These are phyloP conservation scores for Latrodectus hesperus DNA, from an alignment of 2,888 invertebrate species.

Conservation along the genomic window DNA sequence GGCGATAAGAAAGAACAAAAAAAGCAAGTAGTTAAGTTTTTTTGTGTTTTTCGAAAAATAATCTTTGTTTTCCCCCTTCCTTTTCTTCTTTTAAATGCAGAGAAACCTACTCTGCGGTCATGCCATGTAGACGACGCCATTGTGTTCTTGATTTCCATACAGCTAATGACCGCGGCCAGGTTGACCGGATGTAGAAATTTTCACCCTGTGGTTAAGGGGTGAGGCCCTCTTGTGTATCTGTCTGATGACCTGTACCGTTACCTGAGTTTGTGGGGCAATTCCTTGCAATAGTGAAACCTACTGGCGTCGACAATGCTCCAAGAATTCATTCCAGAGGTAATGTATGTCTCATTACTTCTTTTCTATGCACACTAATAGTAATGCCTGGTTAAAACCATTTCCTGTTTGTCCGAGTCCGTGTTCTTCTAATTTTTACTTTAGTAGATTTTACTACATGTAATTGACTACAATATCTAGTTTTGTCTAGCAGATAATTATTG, in stretches of 20 bases:
- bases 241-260: constrained; percentile 28
- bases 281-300: constrained; percentile 26
- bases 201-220: constrained; percentile 42
- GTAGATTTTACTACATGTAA: too few relatives aligned
- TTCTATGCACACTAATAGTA: neutral
- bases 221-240: constrained; percentile 1
- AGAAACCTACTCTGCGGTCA: neutral
- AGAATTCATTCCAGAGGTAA: neutral
- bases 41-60: constrained; percentile 42
- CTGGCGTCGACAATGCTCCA: neutral
- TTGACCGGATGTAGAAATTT: constrained; percentile 49
- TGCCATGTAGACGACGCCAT: constrained; percentile 16
- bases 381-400: neutral
- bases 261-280: constrained; percentile 13
- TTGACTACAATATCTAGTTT: too few relatives aligned
- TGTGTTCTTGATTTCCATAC: constrained; percentile 16
- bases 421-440: too few relatives aligned
- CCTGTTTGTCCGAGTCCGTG: neutral
- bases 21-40: neutral
- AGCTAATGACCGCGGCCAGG: constrained; percentile 40
- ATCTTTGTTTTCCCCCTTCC: constrained; percentile 5
- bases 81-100: constrained; percentile 18
- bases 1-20: constrained; percentile 3
- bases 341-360: neutral
- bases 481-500: too few relatives aligned